A percentile compares a stretch with the other conserved stretches of the same genome.
Evolutionary conservation across 2,113 vertebrate species (phyloP).

Genomic region (Phycodurus eques): DNA sequence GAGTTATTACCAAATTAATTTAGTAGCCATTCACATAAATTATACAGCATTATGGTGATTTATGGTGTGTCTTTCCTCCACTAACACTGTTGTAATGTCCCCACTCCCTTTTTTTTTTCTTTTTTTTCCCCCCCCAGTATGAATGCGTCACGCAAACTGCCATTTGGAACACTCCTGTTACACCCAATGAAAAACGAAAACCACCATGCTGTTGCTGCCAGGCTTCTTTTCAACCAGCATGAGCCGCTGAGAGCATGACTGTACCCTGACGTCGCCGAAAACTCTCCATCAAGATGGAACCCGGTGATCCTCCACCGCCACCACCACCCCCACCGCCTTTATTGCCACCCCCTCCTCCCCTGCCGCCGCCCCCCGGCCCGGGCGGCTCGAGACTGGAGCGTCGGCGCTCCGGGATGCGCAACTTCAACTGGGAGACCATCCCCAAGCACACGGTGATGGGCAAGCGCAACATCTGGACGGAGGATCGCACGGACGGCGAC

Average conservation of each 20-base stretch:
- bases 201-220: not conserved
- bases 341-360: conserved; percentile 33
- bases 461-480: conserved; percentile 79
- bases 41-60: not conserved
- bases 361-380: conserved; percentile 34
- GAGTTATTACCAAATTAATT: not conserved
- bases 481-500: conserved; percentile 49
- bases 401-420: conserved; percentile 70
- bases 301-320: conserved; percentile 29
- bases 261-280: not conserved
- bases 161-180: not conserved
- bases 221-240: not conserved
- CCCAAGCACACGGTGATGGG: conserved; percentile 73
- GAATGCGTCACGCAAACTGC: not conserved
- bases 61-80: not conserved
- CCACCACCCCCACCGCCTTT: conserved; percentile 17
- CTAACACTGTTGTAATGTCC: not conserved
- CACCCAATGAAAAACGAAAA: not conserved
- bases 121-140: not conserved
- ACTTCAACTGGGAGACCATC: conserved; percentile 81
- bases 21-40: not conserved
- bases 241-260: conserved; percentile 18
- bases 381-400: not conserved
- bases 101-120: not conserved
- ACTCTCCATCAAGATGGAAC: conserved; percentile 46